Evolutionary conservation across 2,888 invertebrate genomes (phyloP).

Genomic region (Boloria euphrosyne): DNA sequence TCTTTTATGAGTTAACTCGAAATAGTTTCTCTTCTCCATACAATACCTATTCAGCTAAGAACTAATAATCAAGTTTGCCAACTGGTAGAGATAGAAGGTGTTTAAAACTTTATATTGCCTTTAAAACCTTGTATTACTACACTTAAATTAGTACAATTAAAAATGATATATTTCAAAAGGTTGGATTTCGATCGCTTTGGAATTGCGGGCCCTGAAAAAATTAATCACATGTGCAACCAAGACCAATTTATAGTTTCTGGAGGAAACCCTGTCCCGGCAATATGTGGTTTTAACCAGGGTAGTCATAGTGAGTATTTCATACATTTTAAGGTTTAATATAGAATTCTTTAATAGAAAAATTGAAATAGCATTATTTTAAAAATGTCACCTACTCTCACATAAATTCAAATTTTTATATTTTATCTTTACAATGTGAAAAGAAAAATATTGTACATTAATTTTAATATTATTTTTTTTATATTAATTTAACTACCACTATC

Average conservation of each 20-base stretch:
- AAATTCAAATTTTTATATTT: no score
- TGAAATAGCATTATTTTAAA: no score
- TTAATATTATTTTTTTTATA: no score
- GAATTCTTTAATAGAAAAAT: background rate
- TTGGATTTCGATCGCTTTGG: conserved; percentile 91
- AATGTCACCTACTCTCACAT: no score
- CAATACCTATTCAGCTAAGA: background rate
- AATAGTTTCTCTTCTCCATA: background rate
- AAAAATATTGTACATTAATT: no score
- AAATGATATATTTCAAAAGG: conserved; percentile 58
- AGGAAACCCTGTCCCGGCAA: conserved; percentile 89
- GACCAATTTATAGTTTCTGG: conserved; percentile 94
- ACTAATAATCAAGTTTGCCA: background rate
- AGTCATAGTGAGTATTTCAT: conserved; percentile 86
- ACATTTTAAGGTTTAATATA: background rate
- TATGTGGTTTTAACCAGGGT: conserved; percentile 91
- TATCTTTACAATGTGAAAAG: no score
- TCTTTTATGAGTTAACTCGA: background rate
- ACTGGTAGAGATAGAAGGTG: no score
- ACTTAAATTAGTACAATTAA: no score
- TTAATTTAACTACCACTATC: no score
- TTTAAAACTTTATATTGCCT: no score
- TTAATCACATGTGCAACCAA: conserved; percentile 90
- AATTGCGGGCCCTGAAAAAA: conserved; percentile 88
- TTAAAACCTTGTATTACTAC: no score